Conservation (phyloP, 2,113 vertebrate species). For the Cololabis saira region DNA sequence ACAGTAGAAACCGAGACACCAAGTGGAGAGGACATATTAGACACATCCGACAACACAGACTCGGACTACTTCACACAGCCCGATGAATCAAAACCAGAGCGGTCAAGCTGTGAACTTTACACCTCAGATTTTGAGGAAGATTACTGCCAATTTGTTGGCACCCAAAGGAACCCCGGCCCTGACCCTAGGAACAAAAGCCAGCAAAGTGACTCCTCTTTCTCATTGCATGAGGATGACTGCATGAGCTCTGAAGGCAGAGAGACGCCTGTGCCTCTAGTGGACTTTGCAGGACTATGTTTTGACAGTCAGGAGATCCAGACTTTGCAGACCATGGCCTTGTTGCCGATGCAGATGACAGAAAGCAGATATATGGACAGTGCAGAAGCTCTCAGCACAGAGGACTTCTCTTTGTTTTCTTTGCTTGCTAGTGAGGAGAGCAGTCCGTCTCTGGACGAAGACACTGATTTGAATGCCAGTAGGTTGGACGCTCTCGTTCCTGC, state of each 20-base stretch:
- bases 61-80: constrained; percentile 80
- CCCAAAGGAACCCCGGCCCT: constrained; percentile 60
- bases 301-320: constrained; percentile 22
- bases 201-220: constrained; percentile 25
- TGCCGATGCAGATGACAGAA: constrained; percentile 49
- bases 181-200: constrained; percentile 48
- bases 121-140: constrained; percentile 80
- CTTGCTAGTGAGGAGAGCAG: constrained; percentile 6
- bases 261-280: constrained; percentile 42
- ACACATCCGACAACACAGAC: constrained; percentile 68
- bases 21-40: constrained; percentile 20
- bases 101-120: constrained; percentile 77
- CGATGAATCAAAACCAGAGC: constrained; percentile 74
- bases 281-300: constrained; percentile 23
- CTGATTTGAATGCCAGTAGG: constrained; percentile 16
- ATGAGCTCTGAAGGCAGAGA: constrained; percentile 30
- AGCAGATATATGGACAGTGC: constrained; percentile 65
- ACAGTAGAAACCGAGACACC: constrained; percentile 9
- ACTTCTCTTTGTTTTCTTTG: constrained; percentile 5
- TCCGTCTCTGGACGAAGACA: constrained; percentile 13
- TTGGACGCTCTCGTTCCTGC: constrained; percentile 12
- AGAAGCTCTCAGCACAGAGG: constrained; percentile 37
- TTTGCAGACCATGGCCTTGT: constrained; percentile 4
- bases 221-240: constrained; percentile 24
- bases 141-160: constrained; percentile 52